A percentile compares a stretch with the other conserved stretches of the same genome.
Evolutionary conservation across 2,113 vertebrate genomes (phyloP).

Genomic region (Ictidomys tridecemlineatus): DNA sequence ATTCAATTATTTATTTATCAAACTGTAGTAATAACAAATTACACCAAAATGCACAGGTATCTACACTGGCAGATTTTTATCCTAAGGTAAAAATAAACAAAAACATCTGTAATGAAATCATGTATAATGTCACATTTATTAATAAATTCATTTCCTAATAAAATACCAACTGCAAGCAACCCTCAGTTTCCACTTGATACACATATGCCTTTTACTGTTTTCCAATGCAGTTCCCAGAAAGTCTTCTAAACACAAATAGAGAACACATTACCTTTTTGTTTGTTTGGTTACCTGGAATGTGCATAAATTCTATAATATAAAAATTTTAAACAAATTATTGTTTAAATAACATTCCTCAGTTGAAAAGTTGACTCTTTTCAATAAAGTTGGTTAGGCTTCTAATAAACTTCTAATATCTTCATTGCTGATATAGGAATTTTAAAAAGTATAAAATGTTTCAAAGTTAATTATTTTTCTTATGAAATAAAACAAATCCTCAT

Average conservation of each 20-base stretch:
- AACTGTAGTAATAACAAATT: constrained; percentile 84
- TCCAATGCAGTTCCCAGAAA: constrained; percentile 86
- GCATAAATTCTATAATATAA: constrained; percentile 85
- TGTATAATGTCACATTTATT: constrained; percentile 87
- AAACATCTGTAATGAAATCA: constrained; percentile 87
- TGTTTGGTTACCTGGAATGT: constrained; percentile 79
- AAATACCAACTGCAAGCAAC: constrained; percentile 88
- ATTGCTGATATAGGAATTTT: constrained; percentile 76
- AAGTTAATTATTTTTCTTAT: neutral
- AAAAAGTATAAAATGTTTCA: constrained; percentile 70
- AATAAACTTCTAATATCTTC: constrained; percentile 65
- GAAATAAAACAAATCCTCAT: constrained; percentile 35
- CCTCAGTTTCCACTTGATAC: constrained; percentile 87
- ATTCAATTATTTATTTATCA: constrained; percentile 84
- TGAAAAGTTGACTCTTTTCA: constrained; percentile 83
- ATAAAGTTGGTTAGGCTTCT: constrained; percentile 78
- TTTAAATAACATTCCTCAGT: constrained; percentile 82
- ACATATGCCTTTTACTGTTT: constrained; percentile 87
- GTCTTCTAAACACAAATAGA: constrained; percentile 86
- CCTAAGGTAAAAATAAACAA: constrained; percentile 89
- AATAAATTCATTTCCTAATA: constrained; percentile 89
- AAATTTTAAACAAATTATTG: constrained; percentile 86
- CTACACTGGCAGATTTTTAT: constrained; percentile 85
- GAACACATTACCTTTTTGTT: constrained; percentile 85
- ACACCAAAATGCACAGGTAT: constrained; percentile 81